Evolutionary conservation across 1,140 invertebrate species (phyloP).

Genomic region (Tetraneura akinire): DNA sequence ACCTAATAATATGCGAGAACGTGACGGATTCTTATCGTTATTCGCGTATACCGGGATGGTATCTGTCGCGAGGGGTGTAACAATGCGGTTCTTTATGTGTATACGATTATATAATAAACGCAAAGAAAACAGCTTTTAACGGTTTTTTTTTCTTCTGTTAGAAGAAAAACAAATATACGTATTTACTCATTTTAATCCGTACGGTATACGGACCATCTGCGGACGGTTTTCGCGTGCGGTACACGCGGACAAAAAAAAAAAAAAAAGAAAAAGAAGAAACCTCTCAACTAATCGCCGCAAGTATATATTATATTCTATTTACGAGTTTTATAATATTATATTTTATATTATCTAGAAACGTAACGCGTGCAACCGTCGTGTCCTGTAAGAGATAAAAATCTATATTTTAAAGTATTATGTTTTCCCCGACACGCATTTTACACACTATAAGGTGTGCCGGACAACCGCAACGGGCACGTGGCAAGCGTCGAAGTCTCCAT

Average conservation of each 20-base stretch:
- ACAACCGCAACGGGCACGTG: too few relatives aligned
- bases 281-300: constrained; percentile 4
- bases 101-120: background rate
- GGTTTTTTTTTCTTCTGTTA: constrained; percentile 23
- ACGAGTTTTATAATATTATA: too few relatives aligned
- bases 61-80: background rate
- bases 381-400: too few relatives aligned
- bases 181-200: constrained; percentile 1
- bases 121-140: constrained; percentile 36
- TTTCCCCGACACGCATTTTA: too few relatives aligned
- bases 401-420: too few relatives aligned
- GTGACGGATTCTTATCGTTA: constrained; percentile 3
- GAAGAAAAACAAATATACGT: constrained; percentile 41
- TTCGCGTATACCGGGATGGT: background rate
- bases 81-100: constrained; percentile 16
- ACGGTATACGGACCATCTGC: background rate
- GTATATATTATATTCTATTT: background rate
- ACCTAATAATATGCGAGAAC: background rate
- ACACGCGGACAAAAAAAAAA: background rate
- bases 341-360: too few relatives aligned
- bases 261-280: too few relatives aligned
- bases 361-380: too few relatives aligned
- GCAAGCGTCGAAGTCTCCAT: too few relatives aligned
- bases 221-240: background rate
- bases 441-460: background rate